A percentile compares a stretch with the other conserved stretches of the same genome.
Evolutionary conservation across 2,797 vertebrate genomes (phyloP).

Genomic region (Myotis findleyi): DNA sequence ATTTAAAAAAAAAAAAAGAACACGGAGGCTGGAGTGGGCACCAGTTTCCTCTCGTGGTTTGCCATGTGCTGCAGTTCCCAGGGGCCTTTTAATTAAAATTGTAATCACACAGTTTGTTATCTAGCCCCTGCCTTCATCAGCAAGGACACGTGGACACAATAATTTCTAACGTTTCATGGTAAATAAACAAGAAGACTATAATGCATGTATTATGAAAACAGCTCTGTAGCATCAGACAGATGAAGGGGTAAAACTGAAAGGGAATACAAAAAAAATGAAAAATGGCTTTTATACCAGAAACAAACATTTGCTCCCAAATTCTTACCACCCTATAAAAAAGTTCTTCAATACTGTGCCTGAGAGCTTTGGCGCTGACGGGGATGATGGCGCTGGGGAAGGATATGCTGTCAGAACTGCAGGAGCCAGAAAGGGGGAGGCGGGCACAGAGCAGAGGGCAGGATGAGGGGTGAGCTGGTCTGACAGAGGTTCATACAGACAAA

Average conservation of each 20-base stretch:
- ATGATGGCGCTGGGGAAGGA: fast-evolving
- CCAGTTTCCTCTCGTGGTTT: not conserved
- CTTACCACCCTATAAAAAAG: not conserved
- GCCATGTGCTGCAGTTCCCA: not conserved
- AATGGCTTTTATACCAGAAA: slow-evolving; percentile 19
- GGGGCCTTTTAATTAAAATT: not conserved
- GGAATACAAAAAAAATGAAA: not conserved
- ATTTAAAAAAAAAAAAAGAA: too few relatives aligned
- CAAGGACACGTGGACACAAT: not conserved
- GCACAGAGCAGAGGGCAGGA: fast-evolving
- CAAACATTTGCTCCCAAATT: not conserved
- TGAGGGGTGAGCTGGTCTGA: not conserved
- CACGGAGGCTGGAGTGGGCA: not conserved
- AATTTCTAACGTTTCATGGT: not conserved
- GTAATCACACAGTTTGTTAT: not conserved
- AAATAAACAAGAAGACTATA: not conserved
- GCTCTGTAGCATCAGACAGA: not conserved
- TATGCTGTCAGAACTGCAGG: fast-evolving
- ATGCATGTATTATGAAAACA: not conserved
- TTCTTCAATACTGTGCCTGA: not conserved
- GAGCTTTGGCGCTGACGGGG: not conserved
- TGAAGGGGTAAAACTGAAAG: not conserved
- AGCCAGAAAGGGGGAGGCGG: not conserved
- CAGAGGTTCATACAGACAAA: fast-evolving
- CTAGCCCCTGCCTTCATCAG: not conserved